Base-by-base conservation (phyloP, 2,797 vertebrate species). In the Alfaro cultratus region DNA sequence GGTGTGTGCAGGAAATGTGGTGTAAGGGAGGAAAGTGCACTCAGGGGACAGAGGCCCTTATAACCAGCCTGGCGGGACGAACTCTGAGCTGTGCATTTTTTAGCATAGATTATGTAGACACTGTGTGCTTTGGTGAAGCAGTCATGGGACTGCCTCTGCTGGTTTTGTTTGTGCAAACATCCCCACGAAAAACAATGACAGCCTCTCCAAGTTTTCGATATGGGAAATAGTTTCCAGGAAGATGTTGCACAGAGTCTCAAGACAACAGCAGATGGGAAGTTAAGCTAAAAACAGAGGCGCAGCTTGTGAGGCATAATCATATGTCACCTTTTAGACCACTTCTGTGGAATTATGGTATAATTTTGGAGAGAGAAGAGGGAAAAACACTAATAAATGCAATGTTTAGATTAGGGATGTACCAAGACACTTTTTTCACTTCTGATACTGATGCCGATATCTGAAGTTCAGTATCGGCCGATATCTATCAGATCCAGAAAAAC, bases 81-180 rank as follows among this genome's bases (percentile, higher is more conserved):
- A 88, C 76, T 84, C 80, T 73, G 83, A 91, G 83, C 85, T 84
- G 74, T 73, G 83, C 83, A 78, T 91, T 89, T 94, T 34, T 92
- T 84, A 91, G 91, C 86, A 85, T 82, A 85, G 74, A 86, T 89
- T 18, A 64, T 53, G 21, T 39, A 29, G 62, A 64, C 34, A 64
- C 36, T 39, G 36, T 21, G 18, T 41, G 64, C 16, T 68, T 68
- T 68, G 64, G 64, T 39, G 34, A 21, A 68, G 23, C 21, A 68
- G 64, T 68, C 64, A 68, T 39, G 18, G 64, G 34, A 77, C 76
- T 67, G 90, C 87, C 87, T 91, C 78, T 86, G 13, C 47, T 74
- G 49, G 9, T 47, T 55, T 70, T 46, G 60, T 57, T 43, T 80
- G 80, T 53, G 71, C 43, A 74, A 74, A 84, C 39, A 84, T 60